Base-by-base conservation (phyloP, 2,113 vertebrate species). In the Corythornis vintsioides region DNA sequence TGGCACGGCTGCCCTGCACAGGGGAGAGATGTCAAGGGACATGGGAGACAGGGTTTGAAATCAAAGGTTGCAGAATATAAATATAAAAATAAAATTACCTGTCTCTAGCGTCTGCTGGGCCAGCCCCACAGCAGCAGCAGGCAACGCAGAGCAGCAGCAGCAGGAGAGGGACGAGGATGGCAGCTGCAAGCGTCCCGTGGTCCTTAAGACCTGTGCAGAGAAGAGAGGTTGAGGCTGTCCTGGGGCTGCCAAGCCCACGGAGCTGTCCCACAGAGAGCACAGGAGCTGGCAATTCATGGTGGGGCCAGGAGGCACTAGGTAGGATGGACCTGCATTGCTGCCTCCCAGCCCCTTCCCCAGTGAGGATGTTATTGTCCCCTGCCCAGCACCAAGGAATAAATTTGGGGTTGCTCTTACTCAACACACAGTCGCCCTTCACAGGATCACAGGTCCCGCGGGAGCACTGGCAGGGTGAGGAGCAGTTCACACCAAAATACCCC, bases 401-500 rank as follows among this genome's bases (percentile, higher is more conserved):
- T 6, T 6, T 12, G 66, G 12, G 20, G n/a, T 29, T 31, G 20
- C 33, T 76, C 98, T 89, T 98, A 99, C 99, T 98, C 92, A 96
- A 95, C n/a, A 97, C 97, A 52, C 99, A 99, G 81, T 61, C 78
- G 11, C 99, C 99, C 7, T 95, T 97, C 31, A 93, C 90, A 3
- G 97, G 97, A 88, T 98, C 81, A 50, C 99, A 99, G 74, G 43
- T 63, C 4, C 96, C 98, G 3, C 97, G 91, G 35, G 97, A 94
- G 63, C 99, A 99, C 42, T 96, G 96, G 84, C 99, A 99, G 50
- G 85, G 19, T 0, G 88, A 96, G 10, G 99, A 99, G 74, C 99
- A 99, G 97, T 99, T 99, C 65, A 91, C 75, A 29, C 99, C 99
- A 31, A 98, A 98, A 91, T 96, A 98, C 4, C 98, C 98, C 60